Evolutionary conservation across 1,140 invertebrate genomes (phyloP), one percentile per base, ranked within the genome.

Genomic region (Halictus rubicundus): DNA sequence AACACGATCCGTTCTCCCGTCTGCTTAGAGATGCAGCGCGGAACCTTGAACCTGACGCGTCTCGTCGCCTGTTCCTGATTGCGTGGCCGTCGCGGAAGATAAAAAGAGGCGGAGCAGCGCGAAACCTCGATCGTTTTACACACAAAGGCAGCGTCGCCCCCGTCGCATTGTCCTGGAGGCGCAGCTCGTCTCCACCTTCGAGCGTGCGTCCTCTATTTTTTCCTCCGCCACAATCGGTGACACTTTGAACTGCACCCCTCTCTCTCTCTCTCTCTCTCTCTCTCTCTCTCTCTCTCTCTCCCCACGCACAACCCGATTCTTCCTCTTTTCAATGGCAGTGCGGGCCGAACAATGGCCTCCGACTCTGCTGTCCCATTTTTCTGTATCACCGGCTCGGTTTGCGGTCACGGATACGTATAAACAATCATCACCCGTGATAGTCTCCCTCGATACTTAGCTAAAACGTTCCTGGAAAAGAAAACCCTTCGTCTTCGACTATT

Each of bases 71-170:
- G 37, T 75, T 57, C 19, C 64, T 54, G 73, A 75, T 75, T 39
- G 23, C 32, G 25, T 16, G 23, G 46, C 12, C 32, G 25, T 16
- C 32, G 46, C 12, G n/a, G n/a, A 69, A 76, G 49, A 46, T 39
- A 49, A 68, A 76, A 80, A 54, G 65, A 73, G 49, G 77, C 32
- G 77, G 42, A 42, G 42, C 60, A 32, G 68, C 49, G 60, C 39
- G 69, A 64, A 73, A 32, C 59, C 63, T 68, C 71, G 63, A 37
- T 65, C 78, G 78, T 80, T 80, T 76, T 80, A 54, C 78, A 80
- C 65, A 80, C 78, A 80, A 80, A 80, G 72, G 72, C 64, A 37
- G 27, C 65, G 73, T 80, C 78, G 78, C 78, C 78, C 78, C 78
- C 78, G 78, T 80, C 46, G 64, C 78, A 80, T 80, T 80, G 78